A percentile compares a stretch with the other conserved stretches of the same genome.
These are phyloP conservation scores for Orientallactaga sibirica DNA, from an alignment of 2,797 vertebrate species.

Conservation along the genomic window DNA sequence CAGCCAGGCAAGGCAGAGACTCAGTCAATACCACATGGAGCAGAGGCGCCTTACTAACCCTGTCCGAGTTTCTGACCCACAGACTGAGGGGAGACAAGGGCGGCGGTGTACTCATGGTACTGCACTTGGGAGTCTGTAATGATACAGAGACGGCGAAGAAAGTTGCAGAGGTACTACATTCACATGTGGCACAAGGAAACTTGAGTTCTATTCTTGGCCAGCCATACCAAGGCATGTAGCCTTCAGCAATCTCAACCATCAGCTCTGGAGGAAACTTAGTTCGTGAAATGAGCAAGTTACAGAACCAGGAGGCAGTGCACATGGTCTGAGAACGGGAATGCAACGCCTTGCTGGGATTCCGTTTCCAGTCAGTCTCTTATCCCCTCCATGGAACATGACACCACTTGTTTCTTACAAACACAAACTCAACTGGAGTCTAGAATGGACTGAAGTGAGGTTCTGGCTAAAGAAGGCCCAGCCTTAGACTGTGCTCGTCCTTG, in stretches of 20 bases:
- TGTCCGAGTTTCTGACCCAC: background rate
- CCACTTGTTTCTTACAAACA: background rate
- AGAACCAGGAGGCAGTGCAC: too few species aligned
- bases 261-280: background rate
- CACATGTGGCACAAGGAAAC: background rate
- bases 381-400: background rate
- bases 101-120: background rate
- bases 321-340: background rate
- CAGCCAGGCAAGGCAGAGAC: background rate
- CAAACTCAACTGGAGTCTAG: background rate
- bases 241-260: background rate
- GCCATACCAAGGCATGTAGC: background rate
- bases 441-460: background rate
- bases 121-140: background rate
- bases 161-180: background rate
- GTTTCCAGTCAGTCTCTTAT: background rate
- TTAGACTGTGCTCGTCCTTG: background rate
- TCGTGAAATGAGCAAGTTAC: background rate
- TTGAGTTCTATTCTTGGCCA: background rate
- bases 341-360: background rate
- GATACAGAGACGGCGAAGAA: background rate
- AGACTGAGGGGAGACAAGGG: background rate
- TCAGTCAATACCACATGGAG: rapidly evolving
- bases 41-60: background rate
- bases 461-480: background rate